phyloP scores from a whole-genome alignment of 2,888 invertebrate genomes.

The Dichetophora obliterata region DNA sequence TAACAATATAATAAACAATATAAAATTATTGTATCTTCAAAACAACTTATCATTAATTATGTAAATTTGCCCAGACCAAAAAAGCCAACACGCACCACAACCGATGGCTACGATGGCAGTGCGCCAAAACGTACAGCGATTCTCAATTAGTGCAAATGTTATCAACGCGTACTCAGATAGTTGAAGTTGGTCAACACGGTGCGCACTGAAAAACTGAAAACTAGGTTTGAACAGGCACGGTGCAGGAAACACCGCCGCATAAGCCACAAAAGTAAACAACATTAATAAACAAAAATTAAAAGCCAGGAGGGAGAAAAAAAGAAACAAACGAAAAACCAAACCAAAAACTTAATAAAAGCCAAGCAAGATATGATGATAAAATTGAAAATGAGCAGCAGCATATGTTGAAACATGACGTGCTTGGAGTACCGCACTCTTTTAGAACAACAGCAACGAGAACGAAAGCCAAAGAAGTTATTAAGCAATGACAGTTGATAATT shows the following conservation, averaged over 20 bases:
- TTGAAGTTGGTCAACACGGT: conserved; percentile 54
- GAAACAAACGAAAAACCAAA: conserved; percentile 40
- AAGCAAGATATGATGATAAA: conserved; percentile 48
- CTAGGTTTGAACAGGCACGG: not conserved
- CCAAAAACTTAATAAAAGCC: conserved; percentile 48
- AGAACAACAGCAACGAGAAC: conserved; percentile 32
- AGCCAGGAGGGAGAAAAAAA: not conserved
- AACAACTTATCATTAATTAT: conserved; percentile 68
- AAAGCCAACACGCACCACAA: not conserved
- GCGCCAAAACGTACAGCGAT: conserved; percentile 59
- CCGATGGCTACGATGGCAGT: not conserved
- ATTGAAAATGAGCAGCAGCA: conserved; percentile 11
- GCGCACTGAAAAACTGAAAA: not conserved
- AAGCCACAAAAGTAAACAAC: conserved; percentile 46
- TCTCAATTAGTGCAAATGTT: conserved; percentile 67
- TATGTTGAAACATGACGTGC: conserved; percentile 4
- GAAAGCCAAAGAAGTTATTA: conserved; percentile 50
- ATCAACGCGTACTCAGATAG: conserved; percentile 52
- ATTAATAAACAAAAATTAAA: conserved; percentile 24
- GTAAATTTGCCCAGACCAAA: conserved; percentile 58
- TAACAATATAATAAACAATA: conserved; percentile 52
- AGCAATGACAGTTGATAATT: conserved; percentile 67
- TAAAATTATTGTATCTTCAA: conserved; percentile 68
- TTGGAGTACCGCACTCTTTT: too few species aligned
- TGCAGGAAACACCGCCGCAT: not conserved